Base-by-base conservation (phyloP, 2,113 vertebrate species). In the Colaptes auratus region DNA sequence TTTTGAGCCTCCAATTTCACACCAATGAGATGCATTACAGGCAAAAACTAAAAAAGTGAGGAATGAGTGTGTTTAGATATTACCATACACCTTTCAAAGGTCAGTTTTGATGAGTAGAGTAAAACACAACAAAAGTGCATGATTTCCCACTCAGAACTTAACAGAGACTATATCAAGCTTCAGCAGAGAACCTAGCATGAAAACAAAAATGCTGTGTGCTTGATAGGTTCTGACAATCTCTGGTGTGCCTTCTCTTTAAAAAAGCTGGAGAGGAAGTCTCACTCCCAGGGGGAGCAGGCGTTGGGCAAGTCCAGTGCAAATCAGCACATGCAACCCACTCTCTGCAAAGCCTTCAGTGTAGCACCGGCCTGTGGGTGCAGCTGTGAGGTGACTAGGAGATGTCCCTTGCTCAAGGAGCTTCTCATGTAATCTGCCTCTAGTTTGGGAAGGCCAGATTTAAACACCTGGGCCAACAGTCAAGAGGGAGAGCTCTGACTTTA, bases 341-440 rank as follows among this genome's bases (percentile, higher is more conserved):
- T 55, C 65, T 30, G 63, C n/a, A 71, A 50, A 88, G 60, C 36
- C 33, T 39, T 42, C 55, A 48, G 53, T 3, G 2, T 3, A 64
- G 52, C 1, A 0, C 44, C 0, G 3, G 42, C 44, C 55, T 39
- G 7, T 5, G 30, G 7, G 30, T 42, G 19, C 6, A 0, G 15
- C 46, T 42, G 53, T 4, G 0, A 53, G 60, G 35, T 8, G 7
- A 61, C 33, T 5, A 70, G 16, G 71, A 55, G 36, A 80, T 17
- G 28, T 27, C 30, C 12, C 58, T 61, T 1, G 0, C 53, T 59
- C n/a, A 56, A 70, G 17, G 9, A 39, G 31, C 27, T 73, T 78
- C 17, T 65, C 27, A 11, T 9, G 17, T 7, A 50, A 50, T 13
- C 20, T 82, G 46, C 42, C 53, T 81, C 24, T 20, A 52, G 72